These are phyloP conservation scores for Lophura nycthemera DNA, from an alignment of 2,113 vertebrate genomes.

Conservation along the genomic window DNA sequence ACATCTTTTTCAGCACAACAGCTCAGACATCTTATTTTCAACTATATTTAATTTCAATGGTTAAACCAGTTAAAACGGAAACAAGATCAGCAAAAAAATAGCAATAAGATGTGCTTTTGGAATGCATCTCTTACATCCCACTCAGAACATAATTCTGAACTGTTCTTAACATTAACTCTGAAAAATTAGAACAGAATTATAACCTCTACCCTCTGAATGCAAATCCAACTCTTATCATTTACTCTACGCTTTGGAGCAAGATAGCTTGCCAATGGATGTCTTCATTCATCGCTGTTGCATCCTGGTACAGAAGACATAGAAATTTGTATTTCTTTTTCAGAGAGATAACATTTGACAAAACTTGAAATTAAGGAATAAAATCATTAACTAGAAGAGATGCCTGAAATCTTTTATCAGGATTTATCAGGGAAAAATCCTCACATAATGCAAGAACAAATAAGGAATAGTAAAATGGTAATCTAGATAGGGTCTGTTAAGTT, in stretches of 20 bases:
- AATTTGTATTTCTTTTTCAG: background rate
- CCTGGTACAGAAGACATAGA: background rate
- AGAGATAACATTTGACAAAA: background rate
- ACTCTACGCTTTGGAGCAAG: background rate
- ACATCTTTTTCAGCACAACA: background rate
- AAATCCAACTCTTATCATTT: background rate
- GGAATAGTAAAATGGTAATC: slow-evolving; percentile 43
- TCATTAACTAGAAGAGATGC: background rate
- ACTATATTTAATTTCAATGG: background rate
- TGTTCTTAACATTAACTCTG: background rate
- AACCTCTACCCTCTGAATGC: background rate
- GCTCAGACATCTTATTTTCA: background rate
- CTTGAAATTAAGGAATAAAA: slow-evolving; percentile 6
- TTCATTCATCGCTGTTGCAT: background rate
- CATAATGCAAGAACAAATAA: background rate
- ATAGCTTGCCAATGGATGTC: background rate
- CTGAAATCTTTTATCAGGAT: background rate
- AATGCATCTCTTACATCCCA: background rate
- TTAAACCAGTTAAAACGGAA: background rate
- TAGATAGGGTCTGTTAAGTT: slow-evolving; percentile 40
- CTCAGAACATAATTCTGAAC: background rate
- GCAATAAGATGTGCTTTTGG: background rate
- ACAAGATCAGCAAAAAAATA: background rate
- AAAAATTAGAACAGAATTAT: background rate
- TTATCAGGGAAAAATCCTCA: background rate